These are phyloP conservation scores for Dromiciops gliroides DNA, from an alignment of 2,113 vertebrate genomes.

Conservation along the genomic window DNA sequence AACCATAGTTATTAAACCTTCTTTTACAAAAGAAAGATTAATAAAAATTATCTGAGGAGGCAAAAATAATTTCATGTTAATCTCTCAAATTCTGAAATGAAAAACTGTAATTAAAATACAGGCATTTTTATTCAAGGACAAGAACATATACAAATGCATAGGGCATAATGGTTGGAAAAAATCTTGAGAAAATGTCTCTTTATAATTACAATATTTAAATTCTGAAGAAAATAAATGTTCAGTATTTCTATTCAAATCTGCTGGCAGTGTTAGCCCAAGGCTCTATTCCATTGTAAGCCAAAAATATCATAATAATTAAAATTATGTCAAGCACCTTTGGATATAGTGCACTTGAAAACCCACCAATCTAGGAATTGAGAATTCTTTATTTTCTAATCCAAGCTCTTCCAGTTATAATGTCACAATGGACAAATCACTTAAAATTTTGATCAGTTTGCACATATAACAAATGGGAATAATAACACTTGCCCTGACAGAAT, in stretches of 20 bases:
- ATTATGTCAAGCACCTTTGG: neutral
- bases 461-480: neutral
- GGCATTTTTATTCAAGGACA: neutral
- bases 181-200: neutral
- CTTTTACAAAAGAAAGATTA: neutral
- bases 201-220: conserved; percentile 1
- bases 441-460: neutral
- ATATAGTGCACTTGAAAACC: neutral
- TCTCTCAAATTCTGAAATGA: neutral
- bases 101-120: neutral
- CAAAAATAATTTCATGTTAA: neutral
- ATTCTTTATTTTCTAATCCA: neutral
- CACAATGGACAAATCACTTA: neutral
- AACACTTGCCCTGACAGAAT: neutral
- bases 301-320: neutral
- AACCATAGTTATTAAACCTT: neutral
- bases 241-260: neutral
- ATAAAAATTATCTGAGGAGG: neutral
- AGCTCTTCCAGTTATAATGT: neutral
- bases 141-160: neutral
- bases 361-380: neutral
- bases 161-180: neutral
- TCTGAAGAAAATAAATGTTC: neutral
- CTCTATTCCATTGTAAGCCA: neutral
- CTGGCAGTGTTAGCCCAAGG: neutral